Base-by-base conservation (phyloP, 2,888 invertebrate species). In the Fissipunctia ypsillon region DNA sequence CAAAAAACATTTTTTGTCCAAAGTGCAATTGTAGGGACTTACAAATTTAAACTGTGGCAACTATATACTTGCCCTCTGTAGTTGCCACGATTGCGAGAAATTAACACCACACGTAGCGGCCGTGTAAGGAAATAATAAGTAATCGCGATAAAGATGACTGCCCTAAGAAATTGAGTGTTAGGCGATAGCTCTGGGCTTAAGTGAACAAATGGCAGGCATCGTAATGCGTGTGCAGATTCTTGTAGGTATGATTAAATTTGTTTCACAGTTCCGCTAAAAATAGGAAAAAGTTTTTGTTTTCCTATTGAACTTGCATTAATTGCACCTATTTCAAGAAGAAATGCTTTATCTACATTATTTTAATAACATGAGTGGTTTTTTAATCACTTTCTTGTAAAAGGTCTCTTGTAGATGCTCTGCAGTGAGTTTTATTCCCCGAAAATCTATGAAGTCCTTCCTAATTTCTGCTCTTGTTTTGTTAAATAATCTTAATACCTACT, bases 11-110 rank as follows among this genome's bases (percentile, higher is more conserved):
- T 48, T 25, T 22, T 54, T 31, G 4, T 25, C 5, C 3, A 22
- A 57, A 71, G 1, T 41, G 28, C 3, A 14, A 3, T 59, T 7
- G 1, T 14, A 7, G 35, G 71, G 9, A 43, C 6, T 48, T 69
- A 67, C 10, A 41, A 48, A 41, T 35, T 1, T 7, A 63, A 48
- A 28, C 22, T 5, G 63, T 84, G 66, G 84, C 59, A 84, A 84
- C 63, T 50, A 60, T 38, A 54, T 25, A 41, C 48, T 57, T 73
- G 80, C 78, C 80, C 81, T 81, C 35, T 61, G 78, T 72, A 80
- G 60, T 72, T 69, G 71, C 67, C 80, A 82, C 84, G 88, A 89
- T 90, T 91, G 86, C 85, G 77, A 85, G 81, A 89, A 89, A 88
- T 91, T 88, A 90, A 81, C 84, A 75, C 82, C 71, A 83, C 84